These are phyloP conservation scores for Drosophila albomicans DNA, from an alignment of 1,140 invertebrate species.

Conservation along the genomic window DNA sequence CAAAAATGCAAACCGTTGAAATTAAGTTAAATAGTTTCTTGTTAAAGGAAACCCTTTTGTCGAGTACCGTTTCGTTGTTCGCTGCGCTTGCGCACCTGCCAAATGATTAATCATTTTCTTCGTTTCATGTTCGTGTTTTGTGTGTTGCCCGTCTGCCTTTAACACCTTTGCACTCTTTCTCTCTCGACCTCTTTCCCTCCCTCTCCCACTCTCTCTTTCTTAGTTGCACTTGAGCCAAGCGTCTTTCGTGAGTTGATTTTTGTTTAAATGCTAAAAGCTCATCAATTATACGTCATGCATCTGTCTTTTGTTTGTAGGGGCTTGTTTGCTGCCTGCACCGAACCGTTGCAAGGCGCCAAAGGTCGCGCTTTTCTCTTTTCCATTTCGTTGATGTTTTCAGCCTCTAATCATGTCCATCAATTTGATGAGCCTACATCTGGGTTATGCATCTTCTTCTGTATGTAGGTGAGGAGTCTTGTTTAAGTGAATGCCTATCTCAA, in stretches of 20 bases:
- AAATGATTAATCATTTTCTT: constrained; percentile 81
- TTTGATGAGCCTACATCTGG: constrained; percentile 62
- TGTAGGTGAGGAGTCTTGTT: constrained; percentile 51
- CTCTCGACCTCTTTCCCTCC: background rate
- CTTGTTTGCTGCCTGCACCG: constrained; percentile 18
- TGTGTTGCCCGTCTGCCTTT: constrained; percentile 47
- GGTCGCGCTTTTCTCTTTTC: constrained; percentile 76
- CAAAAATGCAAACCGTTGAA: constrained; percentile 77
- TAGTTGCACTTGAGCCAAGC: constrained; percentile 41
- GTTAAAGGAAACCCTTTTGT: constrained; percentile 68
- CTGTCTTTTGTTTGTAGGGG: constrained; percentile 55
- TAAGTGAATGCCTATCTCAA: constrained; percentile 16
- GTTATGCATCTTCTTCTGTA: background rate
- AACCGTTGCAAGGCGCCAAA: constrained; percentile 64
- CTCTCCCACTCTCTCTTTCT: background rate
- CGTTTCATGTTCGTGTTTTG: background rate
- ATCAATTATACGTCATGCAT: constrained; percentile 77
- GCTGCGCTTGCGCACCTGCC: constrained; percentile 61
- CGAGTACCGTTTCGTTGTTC: constrained; percentile 46
- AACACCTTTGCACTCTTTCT: constrained; percentile 50
- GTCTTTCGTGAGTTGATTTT: constrained; percentile 36
- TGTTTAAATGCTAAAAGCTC: constrained; percentile 79
- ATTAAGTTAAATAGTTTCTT: constrained; percentile 82
- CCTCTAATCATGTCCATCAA: constrained; percentile 80
- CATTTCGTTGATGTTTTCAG: constrained; percentile 48